A percentile compares a stretch with the other conserved stretches of the same genome.
Conservation (phyloP, 1,140 invertebrate genomes). For the Conopomorpha cramerella region DNA sequence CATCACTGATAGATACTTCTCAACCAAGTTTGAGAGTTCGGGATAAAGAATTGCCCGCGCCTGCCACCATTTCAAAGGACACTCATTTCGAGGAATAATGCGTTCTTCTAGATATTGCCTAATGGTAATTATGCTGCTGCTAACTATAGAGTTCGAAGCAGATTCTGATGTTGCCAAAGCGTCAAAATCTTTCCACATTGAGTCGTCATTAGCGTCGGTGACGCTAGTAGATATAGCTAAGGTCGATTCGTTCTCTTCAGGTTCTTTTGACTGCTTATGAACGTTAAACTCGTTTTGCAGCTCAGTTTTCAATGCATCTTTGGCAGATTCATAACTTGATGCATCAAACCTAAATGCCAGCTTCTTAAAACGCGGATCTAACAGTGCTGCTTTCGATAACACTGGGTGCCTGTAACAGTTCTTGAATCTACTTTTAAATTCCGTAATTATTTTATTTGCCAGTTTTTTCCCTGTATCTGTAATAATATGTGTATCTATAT, state of each 20-base stretch:
- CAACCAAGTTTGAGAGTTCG: slow-evolving; percentile 19
- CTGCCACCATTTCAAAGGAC: slow-evolving; percentile 20
- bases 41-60: slow-evolving; percentile 18
- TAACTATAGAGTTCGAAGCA: slow-evolving; percentile 13
- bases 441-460: slow-evolving; percentile 12
- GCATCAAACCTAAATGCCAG: slow-evolving; percentile 15
- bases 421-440: slow-evolving; percentile 17
- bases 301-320: slow-evolving; percentile 20
- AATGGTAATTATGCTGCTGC: slow-evolving; percentile 16
- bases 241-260: slow-evolving; percentile 7
- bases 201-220: slow-evolving; percentile 9
- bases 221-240: slow-evolving; percentile 11
- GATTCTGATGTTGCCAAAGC: slow-evolving; percentile 9
- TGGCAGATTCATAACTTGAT: slow-evolving; percentile 15
- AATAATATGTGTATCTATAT: slow-evolving; percentile 8
- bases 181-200: slow-evolving; percentile 18
- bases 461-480: slow-evolving; percentile 13
- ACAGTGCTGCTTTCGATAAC: slow-evolving; percentile 18
- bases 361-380: slow-evolving; percentile 17
- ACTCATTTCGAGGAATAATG: slow-evolving; percentile 17
- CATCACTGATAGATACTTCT: slow-evolving; percentile 24
- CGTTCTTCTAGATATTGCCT: slow-evolving; percentile 20
- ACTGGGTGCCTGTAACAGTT: slow-evolving; percentile 15
- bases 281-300: slow-evolving; percentile 13
- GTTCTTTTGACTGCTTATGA: slow-evolving; percentile 10